phyloP scores from a whole-genome alignment of 2,113 vertebrate genomes.

The Anoura caudifer region DNA sequence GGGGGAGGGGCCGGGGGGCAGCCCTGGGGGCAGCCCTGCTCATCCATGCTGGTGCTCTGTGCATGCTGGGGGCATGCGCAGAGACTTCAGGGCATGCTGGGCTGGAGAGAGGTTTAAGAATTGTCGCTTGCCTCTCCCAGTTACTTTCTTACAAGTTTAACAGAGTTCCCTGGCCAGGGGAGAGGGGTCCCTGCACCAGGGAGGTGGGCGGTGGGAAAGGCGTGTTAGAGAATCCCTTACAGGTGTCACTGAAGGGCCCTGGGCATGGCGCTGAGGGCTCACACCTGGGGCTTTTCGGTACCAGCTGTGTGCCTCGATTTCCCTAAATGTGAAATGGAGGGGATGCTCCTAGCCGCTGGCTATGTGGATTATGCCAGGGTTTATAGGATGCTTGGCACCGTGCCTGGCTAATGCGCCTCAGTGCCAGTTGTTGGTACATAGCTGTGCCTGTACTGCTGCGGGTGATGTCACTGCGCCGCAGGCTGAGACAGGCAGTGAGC shows the following conservation, averaged over 20 bases:
- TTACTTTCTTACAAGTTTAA: background rate
- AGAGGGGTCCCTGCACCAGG: background rate
- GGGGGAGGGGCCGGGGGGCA: too few relatives aligned
- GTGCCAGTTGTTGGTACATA: rapidly evolving
- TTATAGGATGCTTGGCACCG: rapidly evolving
- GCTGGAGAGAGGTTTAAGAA: background rate
- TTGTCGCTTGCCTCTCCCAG: rapidly evolving
- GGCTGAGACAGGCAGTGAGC: rapidly evolving
- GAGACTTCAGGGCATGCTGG: rapidly evolving
- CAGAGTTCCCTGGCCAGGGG: rapidly evolving
- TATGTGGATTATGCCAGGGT: rapidly evolving
- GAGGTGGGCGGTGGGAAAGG: rapidly evolving
- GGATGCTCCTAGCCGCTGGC: rapidly evolving
- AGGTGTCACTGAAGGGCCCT: background rate
- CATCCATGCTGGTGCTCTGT: rapidly evolving
- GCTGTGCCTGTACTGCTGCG: rapidly evolving
- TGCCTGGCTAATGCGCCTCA: rapidly evolving
- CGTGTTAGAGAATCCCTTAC: too few relatives aligned
- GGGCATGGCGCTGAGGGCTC: background rate
- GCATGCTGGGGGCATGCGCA: rapidly evolving
- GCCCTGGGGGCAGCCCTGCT: rapidly evolving
- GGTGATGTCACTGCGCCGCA: rapidly evolving
- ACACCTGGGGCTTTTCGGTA: rapidly evolving
- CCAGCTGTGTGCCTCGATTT: background rate
- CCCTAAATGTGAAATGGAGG: background rate